Evolutionary conservation across 2,888 invertebrate genomes (phyloP).

Genomic region (Erebia ligea): DNA sequence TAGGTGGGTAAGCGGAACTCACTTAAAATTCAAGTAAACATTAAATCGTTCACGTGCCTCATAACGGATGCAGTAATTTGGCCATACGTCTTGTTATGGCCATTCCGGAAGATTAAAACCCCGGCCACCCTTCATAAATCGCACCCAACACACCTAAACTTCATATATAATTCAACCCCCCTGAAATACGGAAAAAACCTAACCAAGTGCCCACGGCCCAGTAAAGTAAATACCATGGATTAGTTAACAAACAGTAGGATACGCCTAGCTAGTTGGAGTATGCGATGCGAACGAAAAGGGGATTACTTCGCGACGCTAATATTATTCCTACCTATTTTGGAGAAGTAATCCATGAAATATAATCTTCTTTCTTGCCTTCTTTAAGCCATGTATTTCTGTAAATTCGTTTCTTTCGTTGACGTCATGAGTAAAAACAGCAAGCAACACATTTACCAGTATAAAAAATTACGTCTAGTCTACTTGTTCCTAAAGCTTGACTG

Average conservation of each 20-base stretch:
- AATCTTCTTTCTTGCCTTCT: too few species aligned
- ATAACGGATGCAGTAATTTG: conserved; percentile 80
- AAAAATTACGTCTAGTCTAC: too few species aligned
- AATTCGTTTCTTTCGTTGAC: too few species aligned
- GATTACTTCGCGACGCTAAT: too few species aligned
- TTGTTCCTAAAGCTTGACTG: too few species aligned
- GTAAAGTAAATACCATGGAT: conserved; percentile 62
- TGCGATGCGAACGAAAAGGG: too few species aligned
- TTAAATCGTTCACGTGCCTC: conserved; percentile 71
- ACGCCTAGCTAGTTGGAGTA: too few species aligned
- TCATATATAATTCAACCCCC: conserved; percentile 73
- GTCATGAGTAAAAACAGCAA: too few species aligned
- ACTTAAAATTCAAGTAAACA: conserved; percentile 68
- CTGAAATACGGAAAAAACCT: conserved; percentile 69
- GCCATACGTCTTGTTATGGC: conserved; percentile 81
- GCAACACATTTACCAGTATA: too few species aligned
- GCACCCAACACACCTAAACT: conserved; percentile 63
- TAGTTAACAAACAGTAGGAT: conserved; percentile 10
- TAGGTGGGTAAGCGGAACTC: conserved; percentile 32
- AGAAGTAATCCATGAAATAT: too few species aligned
- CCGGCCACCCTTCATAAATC: conserved; percentile 79
- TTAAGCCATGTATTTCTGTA: too few species aligned
- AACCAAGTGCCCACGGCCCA: conserved; percentile 57
- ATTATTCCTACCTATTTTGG: too few species aligned
- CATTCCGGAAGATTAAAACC: conserved; percentile 79